Evolutionary conservation across 2,113 vertebrate genomes (phyloP).

Genomic region (Neodon shergylaensis): DNA sequence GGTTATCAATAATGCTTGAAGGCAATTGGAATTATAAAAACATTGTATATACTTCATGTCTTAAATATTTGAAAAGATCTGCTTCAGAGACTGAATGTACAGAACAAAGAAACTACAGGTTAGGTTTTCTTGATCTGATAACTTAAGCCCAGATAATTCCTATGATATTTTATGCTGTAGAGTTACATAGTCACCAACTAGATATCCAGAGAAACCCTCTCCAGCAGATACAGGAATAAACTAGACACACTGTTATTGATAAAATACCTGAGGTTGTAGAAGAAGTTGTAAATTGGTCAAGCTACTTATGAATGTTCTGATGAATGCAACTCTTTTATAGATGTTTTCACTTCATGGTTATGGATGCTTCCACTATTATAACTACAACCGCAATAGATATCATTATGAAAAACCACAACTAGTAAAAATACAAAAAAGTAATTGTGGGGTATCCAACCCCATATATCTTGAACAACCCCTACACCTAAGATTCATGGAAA

Average conservation of each 20-base stretch:
- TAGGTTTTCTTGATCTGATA: neutral
- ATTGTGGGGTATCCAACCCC: neutral
- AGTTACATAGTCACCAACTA: neutral
- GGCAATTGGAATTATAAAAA: constrained; percentile 78
- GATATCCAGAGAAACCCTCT: neutral
- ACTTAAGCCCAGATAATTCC: neutral
- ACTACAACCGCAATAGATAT: neutral
- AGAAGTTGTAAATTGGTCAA: neutral
- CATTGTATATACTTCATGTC: neutral
- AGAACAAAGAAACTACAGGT: neutral
- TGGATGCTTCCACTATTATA: too few relatives aligned
- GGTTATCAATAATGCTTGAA: constrained; percentile 65
- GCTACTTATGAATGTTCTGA: neutral
- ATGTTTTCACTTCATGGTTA: neutral
- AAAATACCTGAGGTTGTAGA: neutral
- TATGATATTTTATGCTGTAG: neutral
- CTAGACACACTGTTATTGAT: rapidly evolving
- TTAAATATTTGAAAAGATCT: constrained; percentile 17
- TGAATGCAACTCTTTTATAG: neutral
- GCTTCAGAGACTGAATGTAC: neutral
- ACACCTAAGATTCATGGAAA: neutral
- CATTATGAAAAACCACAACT: neutral
- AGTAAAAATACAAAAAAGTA: neutral
- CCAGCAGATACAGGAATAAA: neutral
- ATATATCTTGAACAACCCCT: neutral